Evolutionary conservation across 1,140 invertebrate genomes (phyloP), one percentile per base, ranked within the genome.

Genomic region (Augochlora pura): DNA sequence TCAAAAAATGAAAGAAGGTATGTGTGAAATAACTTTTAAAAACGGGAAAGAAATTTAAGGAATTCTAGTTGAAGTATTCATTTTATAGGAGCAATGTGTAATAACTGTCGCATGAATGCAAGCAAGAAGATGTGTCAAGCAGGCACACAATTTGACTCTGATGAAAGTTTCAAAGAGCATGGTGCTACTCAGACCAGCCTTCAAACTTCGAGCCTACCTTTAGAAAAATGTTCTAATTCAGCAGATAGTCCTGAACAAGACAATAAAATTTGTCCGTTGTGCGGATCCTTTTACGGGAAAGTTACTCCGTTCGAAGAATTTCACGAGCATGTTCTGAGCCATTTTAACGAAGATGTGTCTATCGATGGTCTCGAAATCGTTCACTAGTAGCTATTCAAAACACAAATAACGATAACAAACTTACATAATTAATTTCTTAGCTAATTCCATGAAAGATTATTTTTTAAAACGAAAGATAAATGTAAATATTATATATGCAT

Each of bases 311-410:
- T 94, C 86, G 76, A 86, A 46, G 87, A 88, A 49, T 94, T 93
- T 75, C 92, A 94, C 73, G 90, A 93, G 81, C 93, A 94, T 78
- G 93, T 94, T 59, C 82, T 93, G 25, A 91, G 80, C 79, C 93
- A 94, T 87, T 94, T 94, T 88, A 80, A 79, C 10, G 84, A 90
- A 62, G 90, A 92, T 81, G 66, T 88, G 12, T 62, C 81, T 23
- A 32, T 82, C 49, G 83, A 88, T 9, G 83, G 69, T 39, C 88
- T 88, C 73, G 83, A 91, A 78, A 68, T 91, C 14, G 25, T 88
- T 59, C 64, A 82, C 64, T 88, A 72, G 84, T 38, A 14, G 8
- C 27, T 64, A n/a, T 54, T 46, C 10, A 68, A 64, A n/a, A 32
- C 63, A 42, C 12, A 8, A 38, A 0, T 64, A 71, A 16, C 27